phyloP scores from a whole-genome alignment of 2,113 vertebrate species.

The Ploceus nigricollis region DNA sequence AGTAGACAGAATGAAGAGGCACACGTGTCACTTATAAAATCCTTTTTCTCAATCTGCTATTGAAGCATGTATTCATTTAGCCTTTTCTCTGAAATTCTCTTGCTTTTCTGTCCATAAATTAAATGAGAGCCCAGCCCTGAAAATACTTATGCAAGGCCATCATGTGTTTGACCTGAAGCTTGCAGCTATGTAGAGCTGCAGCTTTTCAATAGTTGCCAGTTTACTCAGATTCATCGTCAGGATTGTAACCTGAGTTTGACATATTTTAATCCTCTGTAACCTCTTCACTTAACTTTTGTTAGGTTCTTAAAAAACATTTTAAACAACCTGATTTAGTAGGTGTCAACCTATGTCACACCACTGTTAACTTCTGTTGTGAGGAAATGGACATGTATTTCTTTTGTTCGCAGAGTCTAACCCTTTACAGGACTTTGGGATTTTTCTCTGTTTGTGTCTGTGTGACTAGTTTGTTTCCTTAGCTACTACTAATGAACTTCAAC shows the following conservation, averaged over 20 bases:
- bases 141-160: not conserved
- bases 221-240: not conserved
- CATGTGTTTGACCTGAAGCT: not conserved
- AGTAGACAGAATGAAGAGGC: not conserved
- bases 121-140: not conserved
- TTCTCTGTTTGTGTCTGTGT: not conserved
- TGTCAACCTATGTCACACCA: not conserved
- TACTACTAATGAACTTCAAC: not conserved
- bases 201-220: not conserved
- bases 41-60: not conserved
- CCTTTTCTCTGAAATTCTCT: not conserved
- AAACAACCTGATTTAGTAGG: not conserved
- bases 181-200: not conserved
- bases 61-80: not conserved
- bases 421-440: not conserved
- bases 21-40: not conserved
- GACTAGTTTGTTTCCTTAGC: not conserved
- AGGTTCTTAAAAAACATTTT: not conserved
- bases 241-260: not conserved
- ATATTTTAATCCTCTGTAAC: not conserved
- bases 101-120: not conserved
- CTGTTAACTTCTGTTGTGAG: not conserved
- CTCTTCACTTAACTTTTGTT: not conserved
- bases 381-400: not conserved
- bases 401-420: not conserved